Evolutionary conservation across 2,888 invertebrate genomes (phyloP).

Genomic region (Pilophorus perplexus): DNA sequence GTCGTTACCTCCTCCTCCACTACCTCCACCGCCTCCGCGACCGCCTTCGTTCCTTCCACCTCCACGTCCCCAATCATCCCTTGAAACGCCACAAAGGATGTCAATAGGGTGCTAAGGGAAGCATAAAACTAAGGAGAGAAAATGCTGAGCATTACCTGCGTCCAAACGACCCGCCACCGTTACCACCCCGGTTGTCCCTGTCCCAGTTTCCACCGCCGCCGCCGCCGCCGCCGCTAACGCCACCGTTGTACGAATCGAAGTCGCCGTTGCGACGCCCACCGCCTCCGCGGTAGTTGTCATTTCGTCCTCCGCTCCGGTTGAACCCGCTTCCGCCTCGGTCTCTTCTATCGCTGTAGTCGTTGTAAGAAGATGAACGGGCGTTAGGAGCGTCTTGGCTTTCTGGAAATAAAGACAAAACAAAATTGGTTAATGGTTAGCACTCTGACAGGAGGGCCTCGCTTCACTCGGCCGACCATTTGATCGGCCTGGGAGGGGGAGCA

Average conservation of each 20-base stretch:
- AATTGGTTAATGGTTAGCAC: background rate
- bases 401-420: background rate
- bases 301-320: constrained; percentile 56
- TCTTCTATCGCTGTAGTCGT: constrained; percentile 53
- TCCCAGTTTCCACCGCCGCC: constrained; percentile 52
- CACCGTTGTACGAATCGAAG: constrained; percentile 49
- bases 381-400: constrained; percentile 7
- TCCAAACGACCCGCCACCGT: constrained; percentile 35
- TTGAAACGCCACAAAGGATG: background rate
- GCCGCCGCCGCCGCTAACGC: constrained; percentile 51
- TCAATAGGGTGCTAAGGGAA: too few relatives aligned
- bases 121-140: background rate
- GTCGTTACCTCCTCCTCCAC: constrained; percentile 58
- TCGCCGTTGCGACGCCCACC: constrained; percentile 47
- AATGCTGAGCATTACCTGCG: constrained; percentile 1
- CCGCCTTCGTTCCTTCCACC: constrained; percentile 55
- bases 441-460: too few relatives aligned
- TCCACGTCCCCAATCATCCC: constrained; percentile 48
- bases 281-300: constrained; percentile 56
- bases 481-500: too few relatives aligned
- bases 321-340: constrained; percentile 52
- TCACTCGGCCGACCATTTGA: too few relatives aligned
- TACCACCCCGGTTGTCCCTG: constrained; percentile 29
- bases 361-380: constrained; percentile 31
- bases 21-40: constrained; percentile 51